Percentiles rank a stretch among this genome's conserved stretches.
Evolutionary conservation across 2,888 invertebrate genomes (phyloP).

Genomic region (Himalopsyche anomala): DNA sequence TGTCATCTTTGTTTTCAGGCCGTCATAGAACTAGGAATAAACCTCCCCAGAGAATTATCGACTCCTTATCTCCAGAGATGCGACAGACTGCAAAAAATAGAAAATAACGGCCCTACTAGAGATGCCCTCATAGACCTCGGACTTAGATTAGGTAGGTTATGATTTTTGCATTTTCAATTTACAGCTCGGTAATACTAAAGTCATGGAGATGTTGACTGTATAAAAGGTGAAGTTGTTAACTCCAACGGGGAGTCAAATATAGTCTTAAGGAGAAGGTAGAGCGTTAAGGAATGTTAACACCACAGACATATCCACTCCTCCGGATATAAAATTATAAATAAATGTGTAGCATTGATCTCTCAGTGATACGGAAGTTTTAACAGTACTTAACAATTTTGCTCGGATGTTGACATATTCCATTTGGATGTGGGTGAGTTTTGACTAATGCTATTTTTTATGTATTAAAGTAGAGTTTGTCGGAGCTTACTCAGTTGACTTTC

Average conservation of each 20-base stretch:
- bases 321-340: neutral
- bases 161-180: conserved; percentile 7
- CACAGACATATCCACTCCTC: neutral
- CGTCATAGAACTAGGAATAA: conserved; percentile 74
- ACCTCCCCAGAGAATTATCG: conserved; percentile 72
- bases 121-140: conserved; percentile 81
- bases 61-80: conserved; percentile 70
- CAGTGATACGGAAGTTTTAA: no score
- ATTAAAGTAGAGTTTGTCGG: no score
- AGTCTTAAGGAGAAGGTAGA: no score
- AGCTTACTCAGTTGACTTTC: no score
- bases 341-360: no score
- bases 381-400: no score
- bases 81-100: conserved; percentile 45
- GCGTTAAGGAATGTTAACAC: no score
- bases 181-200: neutral
- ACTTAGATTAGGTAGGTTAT: conserved; percentile 74
- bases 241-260: no score
- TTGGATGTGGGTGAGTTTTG: no score
- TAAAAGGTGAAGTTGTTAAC: no score
- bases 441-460: no score
- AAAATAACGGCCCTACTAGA: conserved; percentile 64
- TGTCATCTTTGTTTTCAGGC: conserved; percentile 69
- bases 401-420: no score
- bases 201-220: neutral